Evolutionary conservation across 2,888 invertebrate genomes (phyloP), one percentile per base, ranked within the genome.

Genomic region (Loripinus fragilis): DNA sequence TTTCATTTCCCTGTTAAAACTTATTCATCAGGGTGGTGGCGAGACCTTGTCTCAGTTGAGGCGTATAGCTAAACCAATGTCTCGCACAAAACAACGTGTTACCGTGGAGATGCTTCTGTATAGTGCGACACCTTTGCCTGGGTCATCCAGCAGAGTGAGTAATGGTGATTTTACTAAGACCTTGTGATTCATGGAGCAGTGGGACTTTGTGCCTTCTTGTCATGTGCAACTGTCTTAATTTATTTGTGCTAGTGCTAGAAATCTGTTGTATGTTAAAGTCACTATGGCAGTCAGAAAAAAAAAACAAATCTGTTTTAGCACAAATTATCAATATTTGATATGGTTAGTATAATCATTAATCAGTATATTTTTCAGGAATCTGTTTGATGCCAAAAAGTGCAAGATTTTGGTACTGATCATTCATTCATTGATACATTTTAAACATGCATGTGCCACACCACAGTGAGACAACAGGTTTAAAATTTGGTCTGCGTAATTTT

Each of bases 111-210:
- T 79, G 76, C 70, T 83, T 25, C 70, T 83, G 45, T 83, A 76
- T 72, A 83, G 83, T 78, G 80, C 83, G 68, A 83, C 83, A 64
- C 83, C 83, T 7, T 77, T 73, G 60, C 76, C 78, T 7, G 72
- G 74, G 17, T n/a, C 83, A 69, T 78, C 83, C 68, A 76, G 74
- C 55, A 52, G 78, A 68, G 83, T 83, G 80, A 83, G 83, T 83
- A 81, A 12, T 64, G 42, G n/a, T 30, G 38, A 12, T 38, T n/a
- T n/a, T 38, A 38, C 12, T 38, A 38, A 38, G 38, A 5, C 38
- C 38, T 38, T 38, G 38, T 38, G 38, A 12, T 38, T 38, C 12
- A 64, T 65, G 45, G 45, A 20, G 45, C 45, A 45, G 45, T 20
- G 45, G 45, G 45, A 45, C 17, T 45, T 45, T 45, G 45, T 45